Conservation (phyloP, 1,140 invertebrate genomes). For the Choristoneura fumiferana region DNA sequence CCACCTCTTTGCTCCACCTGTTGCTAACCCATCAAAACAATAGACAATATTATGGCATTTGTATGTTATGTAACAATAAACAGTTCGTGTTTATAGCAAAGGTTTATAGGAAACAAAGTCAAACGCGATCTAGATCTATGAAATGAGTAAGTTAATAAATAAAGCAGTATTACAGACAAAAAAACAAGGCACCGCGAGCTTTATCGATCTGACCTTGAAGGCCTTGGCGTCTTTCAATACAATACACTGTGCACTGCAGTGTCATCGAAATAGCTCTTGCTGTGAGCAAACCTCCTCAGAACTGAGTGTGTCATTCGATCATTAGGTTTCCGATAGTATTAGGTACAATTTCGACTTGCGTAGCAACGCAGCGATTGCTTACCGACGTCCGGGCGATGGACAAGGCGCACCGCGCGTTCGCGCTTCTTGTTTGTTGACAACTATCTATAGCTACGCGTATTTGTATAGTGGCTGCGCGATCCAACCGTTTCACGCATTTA, state of each 20-base stretch:
- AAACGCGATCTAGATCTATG: too few relatives aligned
- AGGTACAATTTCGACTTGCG: neutral
- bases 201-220: constrained; percentile 17
- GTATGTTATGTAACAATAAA: too few relatives aligned
- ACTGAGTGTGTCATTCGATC: neutral
- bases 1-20: too few relatives aligned
- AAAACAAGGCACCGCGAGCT: constrained; percentile 4
- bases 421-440: constrained; percentile 73
- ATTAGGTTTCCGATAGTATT: neutral
- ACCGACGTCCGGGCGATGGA: constrained; percentile 32
- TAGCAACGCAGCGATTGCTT: constrained; percentile 21
- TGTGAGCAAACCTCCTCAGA: neutral
- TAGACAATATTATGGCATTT: too few relatives aligned
- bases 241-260: neutral
- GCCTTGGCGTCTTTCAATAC: neutral
- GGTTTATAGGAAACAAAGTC: too few relatives aligned
- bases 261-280: constrained; percentile 10
- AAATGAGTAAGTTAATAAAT: too few relatives aligned
- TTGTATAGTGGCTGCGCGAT: constrained; percentile 58
- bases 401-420: constrained; percentile 39
- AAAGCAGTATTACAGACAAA: neutral
- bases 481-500: constrained; percentile 52
- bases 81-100: too few relatives aligned
- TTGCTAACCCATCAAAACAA: neutral
- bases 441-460: constrained; percentile 54